Conservation (phyloP, 2,113 vertebrate genomes). For the Ifrita kowaldi region DNA sequence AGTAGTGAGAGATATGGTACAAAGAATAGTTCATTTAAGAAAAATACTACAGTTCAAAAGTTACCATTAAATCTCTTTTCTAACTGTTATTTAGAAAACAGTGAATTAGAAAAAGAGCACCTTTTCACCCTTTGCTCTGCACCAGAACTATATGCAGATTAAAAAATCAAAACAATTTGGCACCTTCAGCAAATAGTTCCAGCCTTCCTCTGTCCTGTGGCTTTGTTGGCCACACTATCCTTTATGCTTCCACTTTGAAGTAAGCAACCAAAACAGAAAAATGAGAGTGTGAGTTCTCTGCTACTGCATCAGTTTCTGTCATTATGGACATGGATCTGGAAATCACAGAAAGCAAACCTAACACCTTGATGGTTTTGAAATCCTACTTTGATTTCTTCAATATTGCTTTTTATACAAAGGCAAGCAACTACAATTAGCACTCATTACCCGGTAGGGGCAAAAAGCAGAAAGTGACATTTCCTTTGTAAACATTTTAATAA, state of each 20-base stretch:
- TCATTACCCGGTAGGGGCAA: background rate
- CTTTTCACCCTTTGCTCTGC: background rate
- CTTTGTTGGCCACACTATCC: background rate
- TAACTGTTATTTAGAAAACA: background rate
- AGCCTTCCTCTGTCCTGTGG: background rate
- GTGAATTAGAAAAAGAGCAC: background rate
- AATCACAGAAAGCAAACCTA: background rate
- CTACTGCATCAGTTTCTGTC: background rate
- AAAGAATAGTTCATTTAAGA: background rate
- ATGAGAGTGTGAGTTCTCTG: background rate
- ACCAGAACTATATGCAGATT: background rate
- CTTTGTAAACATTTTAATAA: background rate
- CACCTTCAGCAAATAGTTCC: background rate
- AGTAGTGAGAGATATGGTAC: background rate
- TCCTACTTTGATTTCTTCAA: background rate
- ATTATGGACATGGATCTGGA: background rate
- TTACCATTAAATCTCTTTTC: background rate
- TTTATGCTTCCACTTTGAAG: background rate
- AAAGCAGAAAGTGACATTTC: background rate
- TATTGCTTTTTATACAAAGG: background rate
- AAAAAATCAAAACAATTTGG: background rate
- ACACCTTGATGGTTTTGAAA: background rate
- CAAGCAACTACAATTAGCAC: background rate
- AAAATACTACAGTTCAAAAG: background rate
- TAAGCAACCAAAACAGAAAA: background rate